phyloP scores from a whole-genome alignment of 2,113 vertebrate species.

The Corapipo altera region DNA sequence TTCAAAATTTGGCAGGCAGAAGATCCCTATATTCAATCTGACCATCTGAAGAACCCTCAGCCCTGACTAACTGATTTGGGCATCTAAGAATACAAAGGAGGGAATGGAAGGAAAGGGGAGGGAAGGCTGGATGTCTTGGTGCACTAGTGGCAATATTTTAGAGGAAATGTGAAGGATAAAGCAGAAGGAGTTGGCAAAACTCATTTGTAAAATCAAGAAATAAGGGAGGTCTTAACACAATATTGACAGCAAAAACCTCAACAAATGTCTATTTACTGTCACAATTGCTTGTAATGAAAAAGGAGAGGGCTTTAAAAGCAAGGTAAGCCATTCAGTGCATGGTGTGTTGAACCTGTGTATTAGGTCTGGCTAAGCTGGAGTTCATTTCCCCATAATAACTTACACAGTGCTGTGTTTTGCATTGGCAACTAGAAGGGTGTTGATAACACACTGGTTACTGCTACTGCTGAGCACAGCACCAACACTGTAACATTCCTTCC shows the following conservation, averaged over 20 bases:
- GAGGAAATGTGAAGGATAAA: background rate
- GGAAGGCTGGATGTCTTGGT: background rate
- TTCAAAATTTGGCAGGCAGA: background rate
- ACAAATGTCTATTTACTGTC: background rate
- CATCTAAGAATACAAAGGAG: background rate
- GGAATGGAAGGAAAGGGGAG: background rate
- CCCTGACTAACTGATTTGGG: background rate
- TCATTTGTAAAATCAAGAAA: background rate
- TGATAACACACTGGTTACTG: no score
- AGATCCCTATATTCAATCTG: background rate
- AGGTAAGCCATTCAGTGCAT: background rate
- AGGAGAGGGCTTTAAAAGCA: background rate
- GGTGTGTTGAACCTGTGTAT: background rate
- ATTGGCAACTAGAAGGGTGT: no score
- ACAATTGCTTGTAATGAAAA: background rate
- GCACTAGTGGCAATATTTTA: background rate
- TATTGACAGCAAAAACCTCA: background rate
- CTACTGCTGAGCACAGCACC: no score
- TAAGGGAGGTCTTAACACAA: accelerated
- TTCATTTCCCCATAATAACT: no score
- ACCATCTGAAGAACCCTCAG: background rate
- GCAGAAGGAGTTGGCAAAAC: background rate
- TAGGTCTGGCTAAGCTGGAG: no score
- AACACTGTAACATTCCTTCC: no score
- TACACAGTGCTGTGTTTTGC: no score